Percentiles rank a stretch among this genome's conserved stretches.
Conservation (phyloP, 2,113 vertebrate species). For the Tragelaphus scriptus region DNA sequence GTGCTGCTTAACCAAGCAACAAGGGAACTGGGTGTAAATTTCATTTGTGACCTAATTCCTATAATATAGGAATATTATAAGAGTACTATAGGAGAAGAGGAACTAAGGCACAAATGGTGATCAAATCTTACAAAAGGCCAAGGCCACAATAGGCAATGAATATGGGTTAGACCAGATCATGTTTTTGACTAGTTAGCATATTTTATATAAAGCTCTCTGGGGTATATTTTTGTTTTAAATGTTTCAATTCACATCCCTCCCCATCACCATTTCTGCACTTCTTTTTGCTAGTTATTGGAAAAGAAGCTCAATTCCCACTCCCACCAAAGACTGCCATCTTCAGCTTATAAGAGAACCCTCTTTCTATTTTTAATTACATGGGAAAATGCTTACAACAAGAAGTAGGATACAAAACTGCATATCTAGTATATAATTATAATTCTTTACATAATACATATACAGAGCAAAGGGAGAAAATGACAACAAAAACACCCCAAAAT, state of each 20-base stretch:
- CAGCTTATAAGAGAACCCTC: background rate
- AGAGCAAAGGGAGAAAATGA: background rate
- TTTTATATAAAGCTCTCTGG: background rate
- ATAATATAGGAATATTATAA: background rate
- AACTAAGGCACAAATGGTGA: conserved; percentile 13
- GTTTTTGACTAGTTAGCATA: background rate
- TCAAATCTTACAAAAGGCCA: background rate
- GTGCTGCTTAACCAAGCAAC: background rate
- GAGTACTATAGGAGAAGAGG: background rate
- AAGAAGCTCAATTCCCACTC: background rate
- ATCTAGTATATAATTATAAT: background rate
- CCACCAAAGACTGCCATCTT: background rate
- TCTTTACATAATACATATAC: conserved; percentile 16
- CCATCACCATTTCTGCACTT: background rate
- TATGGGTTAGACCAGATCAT: background rate
- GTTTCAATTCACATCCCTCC: background rate
- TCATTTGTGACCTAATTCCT: background rate
- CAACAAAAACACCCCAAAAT: background rate
- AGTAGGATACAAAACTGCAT: background rate
- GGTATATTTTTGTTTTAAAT: conserved; percentile 21
- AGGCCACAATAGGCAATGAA: background rate
- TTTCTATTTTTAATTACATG: conserved; percentile 31
- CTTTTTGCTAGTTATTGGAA: background rate
- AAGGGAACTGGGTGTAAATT: background rate
- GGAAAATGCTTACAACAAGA: conserved; percentile 1